Conservation (phyloP, 2,797 vertebrate genomes). For the Danio albolineatus region DNA sequence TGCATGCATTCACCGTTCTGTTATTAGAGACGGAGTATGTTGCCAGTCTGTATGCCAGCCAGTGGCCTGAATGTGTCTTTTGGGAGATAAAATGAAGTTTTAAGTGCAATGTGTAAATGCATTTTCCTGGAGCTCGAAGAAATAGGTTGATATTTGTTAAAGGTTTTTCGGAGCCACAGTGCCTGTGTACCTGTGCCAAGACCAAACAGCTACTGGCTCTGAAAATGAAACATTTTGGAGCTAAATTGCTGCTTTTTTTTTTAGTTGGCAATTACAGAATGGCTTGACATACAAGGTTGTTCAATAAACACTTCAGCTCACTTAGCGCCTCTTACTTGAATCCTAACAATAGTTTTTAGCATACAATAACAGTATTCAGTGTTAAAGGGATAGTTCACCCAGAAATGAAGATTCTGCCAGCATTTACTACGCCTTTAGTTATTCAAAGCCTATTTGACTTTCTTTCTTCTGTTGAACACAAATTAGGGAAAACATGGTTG, state of each 20-base stretch:
- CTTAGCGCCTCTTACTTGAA: not conserved
- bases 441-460: too few species aligned
- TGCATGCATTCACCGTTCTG: constrained; percentile 17
- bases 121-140: not conserved
- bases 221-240: not conserved
- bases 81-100: constrained; percentile 43
- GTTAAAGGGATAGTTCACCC: too few species aligned
- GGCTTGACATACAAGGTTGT: not conserved
- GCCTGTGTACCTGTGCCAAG: not conserved
- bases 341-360: not conserved
- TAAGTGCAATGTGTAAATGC: not conserved
- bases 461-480: too few species aligned
- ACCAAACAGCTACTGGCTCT: not conserved
- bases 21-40: constrained; percentile 3
- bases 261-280: not conserved
- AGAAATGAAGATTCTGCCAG: too few species aligned
- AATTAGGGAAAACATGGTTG: too few species aligned
- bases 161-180: not conserved
- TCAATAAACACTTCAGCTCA: not conserved
- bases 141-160: constrained; percentile 11
- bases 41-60: constrained; percentile 11
- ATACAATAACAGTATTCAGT: too few species aligned
- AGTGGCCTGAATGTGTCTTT: constrained; percentile 46
- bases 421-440: too few species aligned
- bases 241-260: not conserved